Conservation (phyloP, 2,797 vertebrate species). For the Mormyrus hasselquistii region DNA sequence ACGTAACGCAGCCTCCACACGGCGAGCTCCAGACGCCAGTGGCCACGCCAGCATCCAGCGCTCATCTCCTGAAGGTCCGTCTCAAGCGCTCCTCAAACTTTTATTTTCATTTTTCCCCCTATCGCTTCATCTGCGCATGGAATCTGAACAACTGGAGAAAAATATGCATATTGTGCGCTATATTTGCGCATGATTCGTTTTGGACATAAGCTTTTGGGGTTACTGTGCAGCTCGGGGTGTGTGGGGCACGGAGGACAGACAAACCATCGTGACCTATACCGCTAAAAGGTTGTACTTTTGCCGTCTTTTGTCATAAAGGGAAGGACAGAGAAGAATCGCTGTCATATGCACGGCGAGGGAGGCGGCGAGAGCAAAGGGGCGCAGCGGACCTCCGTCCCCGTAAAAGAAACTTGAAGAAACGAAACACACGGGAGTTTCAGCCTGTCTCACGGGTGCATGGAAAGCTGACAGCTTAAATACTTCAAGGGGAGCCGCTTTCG, state of each 20-base stretch:
- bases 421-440: slow-evolving; percentile 36
- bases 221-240: slow-evolving; percentile 42
- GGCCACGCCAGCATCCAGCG: slow-evolving; percentile 36
- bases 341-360: background rate
- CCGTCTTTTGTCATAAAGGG: slow-evolving; percentile 4
- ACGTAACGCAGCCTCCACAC: slow-evolving; percentile 52
- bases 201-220: slow-evolving; percentile 47
- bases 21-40: slow-evolving; percentile 42
- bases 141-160: slow-evolving; percentile 18
- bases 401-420: slow-evolving; percentile 20
- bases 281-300: slow-evolving; percentile 32
- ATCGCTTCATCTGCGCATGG: slow-evolving; percentile 37
- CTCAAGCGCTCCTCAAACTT: slow-evolving; percentile 42
- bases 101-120: slow-evolving; percentile 22
- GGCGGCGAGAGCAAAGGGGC: background rate
- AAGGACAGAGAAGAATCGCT: background rate
- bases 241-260: slow-evolving; percentile 30
- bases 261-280: slow-evolving; percentile 45
- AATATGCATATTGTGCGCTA: slow-evolving; percentile 13
- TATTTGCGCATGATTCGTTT: slow-evolving; percentile 31
- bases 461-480: slow-evolving; percentile 5
- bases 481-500: background rate
- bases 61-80: slow-evolving; percentile 27
- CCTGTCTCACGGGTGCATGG: background rate
- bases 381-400: background rate